phyloP scores from a whole-genome alignment of 2,797 vertebrate genomes.

The Knipowitschia caucasica region DNA sequence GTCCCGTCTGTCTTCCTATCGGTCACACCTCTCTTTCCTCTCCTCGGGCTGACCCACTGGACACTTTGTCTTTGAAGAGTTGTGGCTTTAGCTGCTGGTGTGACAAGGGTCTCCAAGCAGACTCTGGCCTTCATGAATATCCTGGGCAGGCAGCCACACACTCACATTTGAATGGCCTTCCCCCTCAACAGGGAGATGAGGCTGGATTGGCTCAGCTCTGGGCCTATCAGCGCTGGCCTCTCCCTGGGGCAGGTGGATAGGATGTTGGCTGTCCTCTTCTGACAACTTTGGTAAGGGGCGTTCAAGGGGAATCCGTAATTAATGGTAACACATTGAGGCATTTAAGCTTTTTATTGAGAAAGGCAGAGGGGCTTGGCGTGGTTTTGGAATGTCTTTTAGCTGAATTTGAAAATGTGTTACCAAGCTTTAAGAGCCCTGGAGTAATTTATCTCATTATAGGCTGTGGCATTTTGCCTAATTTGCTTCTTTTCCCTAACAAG shows the following conservation, averaged over 20 bases:
- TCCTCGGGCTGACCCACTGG: conserved; percentile 22
- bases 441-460: conserved; percentile 46
- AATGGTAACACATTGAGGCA: not conserved
- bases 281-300: not conserved
- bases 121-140: conserved; percentile 40
- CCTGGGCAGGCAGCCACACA: conserved; percentile 19
- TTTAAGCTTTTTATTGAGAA: not conserved
- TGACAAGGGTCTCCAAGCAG: conserved; percentile 53
- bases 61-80: conserved; percentile 48
- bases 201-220: conserved; percentile 45
- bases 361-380: not conserved
- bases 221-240: conserved; percentile 51
- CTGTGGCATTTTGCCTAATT: conserved; percentile 38
- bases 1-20: conserved; percentile 37
- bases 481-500: conserved; percentile 36
- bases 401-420: conserved; percentile 12
- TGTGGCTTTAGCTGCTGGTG: conserved; percentile 47
- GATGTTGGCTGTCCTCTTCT: conserved; percentile 21
- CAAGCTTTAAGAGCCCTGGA: conserved; percentile 30
- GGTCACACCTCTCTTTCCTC: conserved; percentile 35
- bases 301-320: not conserved
- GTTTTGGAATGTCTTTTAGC: not conserved
- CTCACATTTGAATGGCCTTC: conserved; percentile 56
- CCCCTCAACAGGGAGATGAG: conserved; percentile 29
- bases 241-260: conserved; percentile 54